phyloP scores from a whole-genome alignment of 2,797 vertebrate species.

The Loris lydekkerianus region DNA sequence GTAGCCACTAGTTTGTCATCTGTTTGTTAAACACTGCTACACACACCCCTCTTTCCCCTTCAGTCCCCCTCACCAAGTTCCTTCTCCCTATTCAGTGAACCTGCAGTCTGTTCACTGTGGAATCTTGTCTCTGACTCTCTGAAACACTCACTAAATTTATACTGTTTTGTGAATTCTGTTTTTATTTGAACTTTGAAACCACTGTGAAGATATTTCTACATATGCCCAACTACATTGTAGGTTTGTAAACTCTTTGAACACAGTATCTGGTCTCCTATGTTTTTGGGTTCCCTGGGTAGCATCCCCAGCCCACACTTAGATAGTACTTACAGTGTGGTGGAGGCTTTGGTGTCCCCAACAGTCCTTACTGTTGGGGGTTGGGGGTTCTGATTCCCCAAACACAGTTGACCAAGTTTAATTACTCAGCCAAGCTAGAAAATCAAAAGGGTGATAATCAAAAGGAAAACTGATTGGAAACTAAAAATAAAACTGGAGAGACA shows the following conservation, averaged over 20 bases:
- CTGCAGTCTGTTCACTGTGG: not conserved
- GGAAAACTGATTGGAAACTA: too few relatives aligned
- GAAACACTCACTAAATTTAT: not conserved
- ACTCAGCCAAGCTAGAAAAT: too few relatives aligned
- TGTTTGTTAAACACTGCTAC: not conserved
- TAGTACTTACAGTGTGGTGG: not conserved
- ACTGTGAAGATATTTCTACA: not conserved
- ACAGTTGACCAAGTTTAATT: too few relatives aligned
- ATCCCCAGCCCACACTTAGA: fast-evolving
- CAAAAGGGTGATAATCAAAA: too few relatives aligned
- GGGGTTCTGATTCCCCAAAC: too few relatives aligned
- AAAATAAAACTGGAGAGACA: too few relatives aligned
- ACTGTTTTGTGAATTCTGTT: not conserved
- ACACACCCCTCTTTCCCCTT: not conserved
- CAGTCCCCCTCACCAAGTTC: not conserved
- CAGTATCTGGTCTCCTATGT: not conserved
- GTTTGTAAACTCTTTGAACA: not conserved
- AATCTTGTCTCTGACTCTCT: not conserved
- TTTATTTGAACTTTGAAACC: not conserved
- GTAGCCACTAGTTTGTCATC: not conserved
- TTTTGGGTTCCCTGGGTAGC: not conserved
- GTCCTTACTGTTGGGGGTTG: not conserved
- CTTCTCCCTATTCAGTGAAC: fast-evolving
- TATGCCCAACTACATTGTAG: not conserved
- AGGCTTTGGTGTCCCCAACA: not conserved